Conservation (phyloP, 2,113 vertebrate genomes). For the Orcinus orca region DNA sequence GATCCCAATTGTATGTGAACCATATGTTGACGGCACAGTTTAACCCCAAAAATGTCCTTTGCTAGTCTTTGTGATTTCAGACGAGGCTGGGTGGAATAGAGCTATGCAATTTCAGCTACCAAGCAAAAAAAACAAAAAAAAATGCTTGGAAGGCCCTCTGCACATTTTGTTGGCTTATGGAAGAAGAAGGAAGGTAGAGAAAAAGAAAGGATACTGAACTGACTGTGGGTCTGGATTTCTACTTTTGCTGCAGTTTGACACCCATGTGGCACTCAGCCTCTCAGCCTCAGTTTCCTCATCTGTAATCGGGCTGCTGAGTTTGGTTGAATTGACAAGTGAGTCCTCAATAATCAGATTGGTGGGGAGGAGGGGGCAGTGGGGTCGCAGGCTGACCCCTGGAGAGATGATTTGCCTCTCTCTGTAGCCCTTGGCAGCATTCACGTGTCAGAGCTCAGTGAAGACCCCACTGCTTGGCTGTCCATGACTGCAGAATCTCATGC, state of each 20-base stretch:
- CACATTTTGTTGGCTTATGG: not conserved
- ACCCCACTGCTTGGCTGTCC: not conserved
- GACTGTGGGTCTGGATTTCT: not conserved
- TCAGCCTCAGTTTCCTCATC: not conserved
- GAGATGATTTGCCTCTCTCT: not conserved
- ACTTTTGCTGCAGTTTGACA: not conserved
- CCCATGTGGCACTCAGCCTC: not conserved
- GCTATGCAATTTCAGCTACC: not conserved
- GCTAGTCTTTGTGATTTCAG: not conserved
- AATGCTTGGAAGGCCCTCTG: not conserved
- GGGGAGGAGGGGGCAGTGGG: not conserved
- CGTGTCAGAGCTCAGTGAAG: not conserved
- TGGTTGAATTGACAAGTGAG: not conserved
- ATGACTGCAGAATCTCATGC: not conserved
- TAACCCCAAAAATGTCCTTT: not conserved
- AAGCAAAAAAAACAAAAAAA: not conserved
- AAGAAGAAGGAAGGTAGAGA: not conserved
- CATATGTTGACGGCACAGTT: constrained; percentile 7
- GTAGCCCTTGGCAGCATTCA: not conserved
- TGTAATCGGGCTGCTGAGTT: not conserved
- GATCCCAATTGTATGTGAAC: not conserved
- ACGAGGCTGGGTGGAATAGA: not conserved
- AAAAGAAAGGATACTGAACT: not conserved
- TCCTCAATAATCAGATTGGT: not conserved
- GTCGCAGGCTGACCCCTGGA: not conserved